Conservation (phyloP, 2,888 invertebrate genomes). For the Drosophila emarginata region DNA sequence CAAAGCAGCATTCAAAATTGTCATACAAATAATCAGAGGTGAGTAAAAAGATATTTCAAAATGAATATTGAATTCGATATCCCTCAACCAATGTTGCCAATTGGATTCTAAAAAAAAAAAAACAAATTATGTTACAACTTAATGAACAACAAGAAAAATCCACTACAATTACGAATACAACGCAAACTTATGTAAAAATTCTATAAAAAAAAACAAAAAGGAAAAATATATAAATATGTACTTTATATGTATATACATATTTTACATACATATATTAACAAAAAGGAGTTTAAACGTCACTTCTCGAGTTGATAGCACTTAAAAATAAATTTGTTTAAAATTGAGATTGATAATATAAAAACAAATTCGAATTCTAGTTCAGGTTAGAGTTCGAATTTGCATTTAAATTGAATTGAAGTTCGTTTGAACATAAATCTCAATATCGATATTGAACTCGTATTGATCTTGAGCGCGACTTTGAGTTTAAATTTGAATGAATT, state of each 20-base stretch:
- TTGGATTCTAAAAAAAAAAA: background rate
- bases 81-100: background rate
- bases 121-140: background rate
- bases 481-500: background rate
- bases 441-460: background rate
- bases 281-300: background rate
- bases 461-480: background rate
- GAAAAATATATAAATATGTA: background rate
- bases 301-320: background rate
- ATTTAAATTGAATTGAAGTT: background rate
- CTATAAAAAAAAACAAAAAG: background rate
- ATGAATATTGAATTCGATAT: background rate
- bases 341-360: no score
- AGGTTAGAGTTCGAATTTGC: background rate
- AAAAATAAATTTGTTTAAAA: no score
- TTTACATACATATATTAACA: constrained; percentile 3
- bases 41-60: background rate
- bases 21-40: background rate
- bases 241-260: constrained; percentile 1
- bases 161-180: constrained; percentile 5
- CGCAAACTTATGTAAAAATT: constrained; percentile 1
- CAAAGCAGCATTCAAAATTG: background rate
- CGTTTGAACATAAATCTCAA: background rate
- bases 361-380: background rate
- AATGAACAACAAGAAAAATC: background rate